Evolutionary conservation across 2,797 vertebrate genomes (phyloP), one percentile per base, ranked within the genome.

Genomic region (Amniataba percoides): DNA sequence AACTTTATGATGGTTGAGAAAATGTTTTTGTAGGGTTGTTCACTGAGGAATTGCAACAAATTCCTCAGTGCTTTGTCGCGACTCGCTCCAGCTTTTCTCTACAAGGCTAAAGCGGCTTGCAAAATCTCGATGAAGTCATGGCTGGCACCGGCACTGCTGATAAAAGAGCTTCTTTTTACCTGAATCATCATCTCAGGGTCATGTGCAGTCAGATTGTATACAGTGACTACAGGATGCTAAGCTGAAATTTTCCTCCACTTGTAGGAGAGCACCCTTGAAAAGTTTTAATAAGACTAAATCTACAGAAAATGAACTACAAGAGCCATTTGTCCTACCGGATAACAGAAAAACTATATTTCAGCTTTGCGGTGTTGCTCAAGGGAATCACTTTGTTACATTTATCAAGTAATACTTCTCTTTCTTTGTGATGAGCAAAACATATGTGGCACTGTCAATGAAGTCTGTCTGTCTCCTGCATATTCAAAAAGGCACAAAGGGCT

Each of bases 11-110:
- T 25, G n/a, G 23, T 58, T 18, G 39, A 55, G 63, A 71, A 81
- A 82, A 68, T 74, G 56, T 80, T 79, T 67, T 57, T 34, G 43
- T 45, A 23, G 49, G 40, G 68, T 36, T 81, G 58, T 60, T 82
- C 71, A 43, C 61, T 5, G 18, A 83, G 77, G 79, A 86, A 81
- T 82, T 64, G 60, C 52, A 73, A 52, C 65, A 81, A 85, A 90
- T 93, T 89, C 88, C 90, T 89, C 43, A 8, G 86, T 66, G 83
- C 70, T 84, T 87, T 91, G 92, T 92, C 78, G 57, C 55, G 74
- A 93, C 92, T 92, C 67, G 91, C 73, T 87, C 66, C 40, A 39
- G 77, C 82, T 81, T 80, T 48, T 52, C 71, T 78, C 66, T 48
- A 14, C 48, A 42, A 49, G 78, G 65, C 21, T 36, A 16, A 46